phyloP scores from a whole-genome alignment of 2,888 invertebrate species.

The Lasioglossum villosulum region DNA sequence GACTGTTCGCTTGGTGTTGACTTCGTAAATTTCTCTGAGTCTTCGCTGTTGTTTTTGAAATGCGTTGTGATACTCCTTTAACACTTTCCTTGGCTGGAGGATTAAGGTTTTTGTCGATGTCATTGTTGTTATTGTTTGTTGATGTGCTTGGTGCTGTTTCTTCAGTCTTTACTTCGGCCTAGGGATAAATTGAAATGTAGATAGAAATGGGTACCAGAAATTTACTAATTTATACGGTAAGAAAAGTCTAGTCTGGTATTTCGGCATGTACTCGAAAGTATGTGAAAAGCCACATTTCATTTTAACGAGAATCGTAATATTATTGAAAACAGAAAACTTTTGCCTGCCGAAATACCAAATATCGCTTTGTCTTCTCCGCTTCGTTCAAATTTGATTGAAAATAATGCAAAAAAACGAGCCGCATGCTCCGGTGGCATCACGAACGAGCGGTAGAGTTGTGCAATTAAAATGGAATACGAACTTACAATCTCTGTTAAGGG shows the following conservation, averaged over 20 bases:
- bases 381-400: conserved; percentile 24
- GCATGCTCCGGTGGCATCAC: conserved; percentile 49
- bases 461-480: conserved; percentile 70
- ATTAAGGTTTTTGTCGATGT: conserved; percentile 80
- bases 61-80: conserved; percentile 54
- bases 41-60: conserved; percentile 46
- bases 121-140: conserved; percentile 77
- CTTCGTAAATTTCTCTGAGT: conserved; percentile 71
- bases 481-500: conserved; percentile 82
- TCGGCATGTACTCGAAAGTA: not conserved
- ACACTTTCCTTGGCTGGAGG: conserved; percentile 64
- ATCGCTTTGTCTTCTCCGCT: conserved; percentile 13
- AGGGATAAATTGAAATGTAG: conserved; percentile 74
- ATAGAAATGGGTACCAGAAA: conserved; percentile 70
- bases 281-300: not conserved
- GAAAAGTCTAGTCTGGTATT: conserved; percentile 43
- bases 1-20: conserved; percentile 61
- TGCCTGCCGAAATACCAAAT: conserved; percentile 40
- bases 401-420: conserved; percentile 37
- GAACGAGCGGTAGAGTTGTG: conserved; percentile 72
- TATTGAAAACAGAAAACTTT: not conserved
- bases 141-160: conserved; percentile 74
- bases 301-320: not conserved
- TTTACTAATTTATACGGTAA: conserved; percentile 18
- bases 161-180: conserved; percentile 77